These are phyloP conservation scores for Tortrix viridana DNA, from an alignment of 2,888 invertebrate genomes.

Conservation along the genomic window DNA sequence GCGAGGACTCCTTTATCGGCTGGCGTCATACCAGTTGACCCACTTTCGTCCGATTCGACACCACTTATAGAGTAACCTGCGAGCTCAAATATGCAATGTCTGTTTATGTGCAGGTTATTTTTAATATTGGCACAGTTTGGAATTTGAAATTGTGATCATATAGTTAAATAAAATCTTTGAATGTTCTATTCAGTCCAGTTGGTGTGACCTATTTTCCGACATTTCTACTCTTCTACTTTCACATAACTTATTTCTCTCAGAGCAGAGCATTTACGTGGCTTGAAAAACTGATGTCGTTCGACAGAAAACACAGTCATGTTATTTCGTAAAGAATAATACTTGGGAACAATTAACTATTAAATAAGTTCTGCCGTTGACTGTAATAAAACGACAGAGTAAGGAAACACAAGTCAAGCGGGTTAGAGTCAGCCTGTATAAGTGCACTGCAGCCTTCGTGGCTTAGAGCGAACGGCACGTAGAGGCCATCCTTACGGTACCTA, in stretches of 20 bases:
- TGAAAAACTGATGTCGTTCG: no score
- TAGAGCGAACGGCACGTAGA: constrained; percentile 50
- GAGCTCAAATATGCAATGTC: constrained; percentile 56
- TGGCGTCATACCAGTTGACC: constrained; percentile 79
- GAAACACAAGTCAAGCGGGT: constrained; percentile 53
- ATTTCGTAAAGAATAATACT: no score
- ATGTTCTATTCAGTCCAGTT: constrained; percentile 49
- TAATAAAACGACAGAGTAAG: constrained; percentile 55
- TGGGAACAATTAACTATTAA: no score
- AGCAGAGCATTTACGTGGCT: no score
- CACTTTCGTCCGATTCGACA: constrained; percentile 75
- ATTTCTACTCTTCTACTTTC: constrained; percentile 11
- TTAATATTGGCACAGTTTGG: constrained; percentile 45
- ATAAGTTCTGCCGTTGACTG: constrained; percentile 24
- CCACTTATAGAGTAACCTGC: constrained; percentile 65
- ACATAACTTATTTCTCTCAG: no score
- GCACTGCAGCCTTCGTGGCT: constrained; percentile 20
- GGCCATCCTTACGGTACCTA: constrained; percentile 67
- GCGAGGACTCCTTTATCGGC: constrained; percentile 76
- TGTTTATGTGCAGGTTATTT: constrained; percentile 53
- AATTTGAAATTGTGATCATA: constrained; percentile 50
- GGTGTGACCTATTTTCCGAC: constrained; percentile 35
- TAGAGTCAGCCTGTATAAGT: constrained; percentile 37
- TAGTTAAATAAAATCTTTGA: constrained; percentile 49
- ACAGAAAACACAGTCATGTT: no score